Conservation (phyloP, 2,888 invertebrate species). For the Eurois occulta region DNA sequence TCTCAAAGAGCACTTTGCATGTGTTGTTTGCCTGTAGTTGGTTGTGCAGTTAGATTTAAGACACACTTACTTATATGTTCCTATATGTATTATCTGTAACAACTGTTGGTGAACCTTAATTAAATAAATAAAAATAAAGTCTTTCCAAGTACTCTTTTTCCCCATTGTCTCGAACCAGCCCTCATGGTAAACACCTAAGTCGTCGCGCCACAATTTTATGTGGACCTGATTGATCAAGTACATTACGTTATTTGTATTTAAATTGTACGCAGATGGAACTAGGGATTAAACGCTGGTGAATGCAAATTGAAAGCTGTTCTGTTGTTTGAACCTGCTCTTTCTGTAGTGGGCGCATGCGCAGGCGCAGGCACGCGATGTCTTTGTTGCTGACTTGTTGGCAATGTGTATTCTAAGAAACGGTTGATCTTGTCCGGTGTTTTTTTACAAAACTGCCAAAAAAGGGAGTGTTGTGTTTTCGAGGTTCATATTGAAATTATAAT, state of each 20-base stretch:
- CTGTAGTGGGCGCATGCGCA: constrained; percentile 25
- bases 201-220: neutral
- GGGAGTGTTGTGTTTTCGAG: neutral
- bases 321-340: constrained; percentile 44
- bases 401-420: neutral
- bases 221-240: constrained; percentile 60
- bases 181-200: neutral
- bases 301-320: constrained; percentile 53
- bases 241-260: constrained; percentile 59
- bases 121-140: no score
- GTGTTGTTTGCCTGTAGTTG: no score
- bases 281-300: constrained; percentile 39
- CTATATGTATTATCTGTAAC: no score
- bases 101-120: no score
- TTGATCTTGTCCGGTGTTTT: neutral
- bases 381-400: constrained; percentile 1
- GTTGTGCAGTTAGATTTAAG: no score
- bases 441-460: neutral
- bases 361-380: constrained; percentile 42
- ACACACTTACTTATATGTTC: no score
- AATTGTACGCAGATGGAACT: constrained; percentile 43
- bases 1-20: no score
- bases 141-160: neutral
- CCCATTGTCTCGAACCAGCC: neutral
- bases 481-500: neutral